Evolutionary conservation across 2,888 invertebrate genomes (phyloP).

Genomic region (Druceiella hillmani): DNA sequence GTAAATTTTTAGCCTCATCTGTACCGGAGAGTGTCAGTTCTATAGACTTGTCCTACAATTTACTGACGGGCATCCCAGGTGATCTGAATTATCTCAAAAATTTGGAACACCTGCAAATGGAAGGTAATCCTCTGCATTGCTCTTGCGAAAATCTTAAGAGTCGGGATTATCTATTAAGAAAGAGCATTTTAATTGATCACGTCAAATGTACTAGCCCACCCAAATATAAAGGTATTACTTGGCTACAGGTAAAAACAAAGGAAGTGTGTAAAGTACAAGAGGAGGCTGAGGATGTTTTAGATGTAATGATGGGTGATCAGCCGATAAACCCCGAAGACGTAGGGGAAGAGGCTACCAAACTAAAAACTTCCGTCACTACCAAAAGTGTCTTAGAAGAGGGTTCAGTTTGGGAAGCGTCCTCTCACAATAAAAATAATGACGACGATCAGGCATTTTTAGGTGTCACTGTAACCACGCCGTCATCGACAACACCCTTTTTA

Average conservation of each 20-base stretch:
- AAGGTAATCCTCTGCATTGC: conserved; percentile 65
- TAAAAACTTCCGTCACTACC: no score
- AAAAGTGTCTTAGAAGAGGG: conserved; percentile 41
- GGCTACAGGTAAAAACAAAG: conserved; percentile 54
- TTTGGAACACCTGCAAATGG: conserved; percentile 58
- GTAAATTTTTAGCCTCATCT: conserved; percentile 45
- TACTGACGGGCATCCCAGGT: conserved; percentile 53
- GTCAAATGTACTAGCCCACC: conserved; percentile 52
- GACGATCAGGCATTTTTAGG: conserved; percentile 40
- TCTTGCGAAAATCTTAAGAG: conserved; percentile 61
- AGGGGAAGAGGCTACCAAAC: conserved; percentile 36
- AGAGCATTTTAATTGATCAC: conserved; percentile 50
- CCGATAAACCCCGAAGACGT: conserved; percentile 39
- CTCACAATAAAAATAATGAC: conserved; percentile 32
- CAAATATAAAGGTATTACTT: conserved; percentile 46
- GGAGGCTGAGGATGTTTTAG: conserved; percentile 37
- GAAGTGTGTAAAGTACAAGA: conserved; percentile 47
- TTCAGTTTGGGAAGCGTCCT: conserved; percentile 33
- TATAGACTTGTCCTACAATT: conserved; percentile 58
- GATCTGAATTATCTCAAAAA: conserved; percentile 51
- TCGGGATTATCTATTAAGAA: conserved; percentile 54
- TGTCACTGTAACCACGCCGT: conserved; percentile 30
- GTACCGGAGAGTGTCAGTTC: conserved; percentile 56
- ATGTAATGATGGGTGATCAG: conserved; percentile 62
- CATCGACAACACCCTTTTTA: conserved; percentile 32